Conservation (phyloP, 2,113 vertebrate genomes). For the Siniperca chuatsi region DNA sequence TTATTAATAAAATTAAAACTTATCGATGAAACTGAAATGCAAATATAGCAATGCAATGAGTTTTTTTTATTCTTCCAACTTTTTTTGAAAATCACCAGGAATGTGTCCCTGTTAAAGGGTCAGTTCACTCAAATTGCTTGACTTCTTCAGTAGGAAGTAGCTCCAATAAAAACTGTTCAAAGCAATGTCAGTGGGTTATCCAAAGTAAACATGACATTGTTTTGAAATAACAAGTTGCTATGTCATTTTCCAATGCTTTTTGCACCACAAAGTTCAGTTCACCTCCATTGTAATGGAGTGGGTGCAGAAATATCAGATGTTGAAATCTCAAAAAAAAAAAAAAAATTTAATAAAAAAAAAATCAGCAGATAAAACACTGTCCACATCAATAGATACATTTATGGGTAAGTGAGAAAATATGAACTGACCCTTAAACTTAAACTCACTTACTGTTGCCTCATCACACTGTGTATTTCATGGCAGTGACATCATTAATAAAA, state of each 20-base stretch:
- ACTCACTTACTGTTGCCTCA: constrained; percentile 39
- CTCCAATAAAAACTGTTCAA: background rate
- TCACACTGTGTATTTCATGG: constrained; percentile 48
- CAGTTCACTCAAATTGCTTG: background rate
- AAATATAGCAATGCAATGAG: background rate
- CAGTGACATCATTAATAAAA: constrained; percentile 53
- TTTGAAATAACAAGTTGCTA: background rate
- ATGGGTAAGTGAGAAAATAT: background rate
- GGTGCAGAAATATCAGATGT: background rate
- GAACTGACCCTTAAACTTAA: constrained; percentile 12
- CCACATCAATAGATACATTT: background rate
- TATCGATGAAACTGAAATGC: background rate
- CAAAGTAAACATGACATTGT: background rate
- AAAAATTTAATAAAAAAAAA: too few relatives aligned
- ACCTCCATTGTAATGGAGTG: background rate
- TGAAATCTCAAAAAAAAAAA: background rate
- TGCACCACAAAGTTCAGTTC: background rate
- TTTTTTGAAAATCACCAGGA: background rate
- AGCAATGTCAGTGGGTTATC: background rate
- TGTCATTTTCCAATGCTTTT: background rate
- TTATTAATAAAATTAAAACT: too few relatives aligned
- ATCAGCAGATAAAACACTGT: background rate
- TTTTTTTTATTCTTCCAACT: background rate
- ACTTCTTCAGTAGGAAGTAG: background rate
- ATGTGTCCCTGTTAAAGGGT: background rate